These are phyloP conservation scores for Catotricha subobsoleta DNA, from an alignment of 2,888 invertebrate species.

Conservation along the genomic window DNA sequence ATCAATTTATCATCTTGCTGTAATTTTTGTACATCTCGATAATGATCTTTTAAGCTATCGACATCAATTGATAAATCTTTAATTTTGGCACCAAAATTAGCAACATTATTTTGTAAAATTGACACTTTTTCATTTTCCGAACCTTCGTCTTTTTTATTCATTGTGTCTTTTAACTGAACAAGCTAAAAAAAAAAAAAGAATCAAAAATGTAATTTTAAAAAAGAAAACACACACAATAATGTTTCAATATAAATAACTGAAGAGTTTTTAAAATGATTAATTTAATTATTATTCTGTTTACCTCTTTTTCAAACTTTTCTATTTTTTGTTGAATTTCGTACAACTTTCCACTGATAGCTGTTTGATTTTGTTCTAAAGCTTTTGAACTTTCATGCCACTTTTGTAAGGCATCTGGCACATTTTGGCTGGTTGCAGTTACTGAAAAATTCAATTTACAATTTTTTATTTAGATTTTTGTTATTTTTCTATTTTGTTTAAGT, in stretches of 20 bases:
- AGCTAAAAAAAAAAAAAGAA: slow-evolving; percentile 11
- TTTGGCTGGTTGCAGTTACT: slow-evolving; percentile 50
- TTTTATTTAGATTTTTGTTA: too few species aligned
- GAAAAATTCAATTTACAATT: too few species aligned
- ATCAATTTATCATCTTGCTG: background rate
- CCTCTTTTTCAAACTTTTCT: slow-evolving; percentile 33
- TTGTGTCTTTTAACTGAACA: slow-evolving; percentile 18
- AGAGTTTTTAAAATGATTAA: background rate
- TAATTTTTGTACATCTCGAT: slow-evolving; percentile 18
- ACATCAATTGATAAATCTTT: slow-evolving; percentile 22
- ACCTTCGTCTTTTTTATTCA: slow-evolving; percentile 20
- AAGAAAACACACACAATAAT: too few species aligned
- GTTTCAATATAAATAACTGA: background rate
- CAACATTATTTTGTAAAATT: slow-evolving; percentile 15
- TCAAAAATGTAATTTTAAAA: background rate
- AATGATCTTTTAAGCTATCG: slow-evolving; percentile 22
- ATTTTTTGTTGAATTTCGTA: slow-evolving; percentile 38
- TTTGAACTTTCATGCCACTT: slow-evolving; percentile 51
- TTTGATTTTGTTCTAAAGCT: slow-evolving; percentile 48
- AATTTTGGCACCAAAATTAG: slow-evolving; percentile 28
- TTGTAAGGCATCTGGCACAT: slow-evolving; percentile 50
- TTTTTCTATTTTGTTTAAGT: too few species aligned
- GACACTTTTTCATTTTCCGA: slow-evolving; percentile 23
- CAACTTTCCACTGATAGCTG: slow-evolving; percentile 37
- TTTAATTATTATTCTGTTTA: slow-evolving; percentile 12